These are phyloP conservation scores for Marmota monax DNA, from an alignment of 2,113 vertebrate genomes.

Conservation along the genomic window DNA sequence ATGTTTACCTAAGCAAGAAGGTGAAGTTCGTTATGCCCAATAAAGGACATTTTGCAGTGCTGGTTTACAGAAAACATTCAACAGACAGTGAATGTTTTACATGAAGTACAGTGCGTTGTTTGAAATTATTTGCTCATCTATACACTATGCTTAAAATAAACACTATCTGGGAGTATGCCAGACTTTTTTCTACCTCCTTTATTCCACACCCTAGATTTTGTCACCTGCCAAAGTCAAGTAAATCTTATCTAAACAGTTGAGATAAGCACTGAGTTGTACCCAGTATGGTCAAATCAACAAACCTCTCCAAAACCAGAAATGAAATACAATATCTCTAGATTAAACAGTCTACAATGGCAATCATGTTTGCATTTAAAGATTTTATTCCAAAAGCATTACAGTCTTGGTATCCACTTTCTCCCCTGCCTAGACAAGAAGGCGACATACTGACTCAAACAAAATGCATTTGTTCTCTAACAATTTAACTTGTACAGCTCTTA, in stretches of 20 bases:
- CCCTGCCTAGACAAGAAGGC: constrained; percentile 94
- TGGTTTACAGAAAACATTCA: constrained; percentile 71
- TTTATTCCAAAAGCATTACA: constrained; percentile 95
- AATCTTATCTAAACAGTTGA: constrained; percentile 89
- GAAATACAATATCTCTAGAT: constrained; percentile 92
- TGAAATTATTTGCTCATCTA: constrained; percentile 78
- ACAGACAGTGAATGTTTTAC: constrained; percentile 74
- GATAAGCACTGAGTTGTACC: constrained; percentile 85
- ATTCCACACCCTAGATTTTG: constrained; percentile 86
- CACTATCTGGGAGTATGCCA: constrained; percentile 80
- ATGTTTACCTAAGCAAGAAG: constrained; percentile 78
- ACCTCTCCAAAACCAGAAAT: constrained; percentile 87
- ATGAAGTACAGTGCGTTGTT: constrained; percentile 73
- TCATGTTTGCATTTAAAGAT: constrained; percentile 96
- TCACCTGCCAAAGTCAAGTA: constrained; percentile 88
- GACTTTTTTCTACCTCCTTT: constrained; percentile 73
- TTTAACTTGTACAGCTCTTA: constrained; percentile 85
- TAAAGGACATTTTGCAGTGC: constrained; percentile 69
- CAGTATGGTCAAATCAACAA: constrained; percentile 87
- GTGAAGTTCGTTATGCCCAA: constrained; percentile 67
- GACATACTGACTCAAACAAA: constrained; percentile 90
- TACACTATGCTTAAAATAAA: constrained; percentile 79
- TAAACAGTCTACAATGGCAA: constrained; percentile 91
- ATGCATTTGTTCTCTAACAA: constrained; percentile 87
- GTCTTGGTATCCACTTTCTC: constrained; percentile 88